phyloP scores from a whole-genome alignment of 2,888 invertebrate genomes.

The Axea sp. region DNA sequence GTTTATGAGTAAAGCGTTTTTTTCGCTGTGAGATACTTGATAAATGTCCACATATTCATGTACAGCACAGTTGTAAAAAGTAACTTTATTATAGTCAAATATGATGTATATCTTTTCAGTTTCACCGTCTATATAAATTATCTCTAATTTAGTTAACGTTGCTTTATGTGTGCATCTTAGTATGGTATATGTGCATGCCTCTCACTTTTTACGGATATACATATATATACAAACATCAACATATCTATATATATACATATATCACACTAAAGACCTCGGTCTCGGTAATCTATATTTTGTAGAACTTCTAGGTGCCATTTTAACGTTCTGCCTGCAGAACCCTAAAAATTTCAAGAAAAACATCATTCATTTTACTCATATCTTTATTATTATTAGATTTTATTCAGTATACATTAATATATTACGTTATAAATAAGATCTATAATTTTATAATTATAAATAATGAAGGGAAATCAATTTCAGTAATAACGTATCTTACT shows the following conservation, averaged over 20 bases:
- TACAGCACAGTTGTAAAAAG: constrained; percentile 50
- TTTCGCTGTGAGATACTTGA: constrained; percentile 29
- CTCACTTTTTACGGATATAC: constrained; percentile 53
- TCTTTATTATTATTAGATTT: no score
- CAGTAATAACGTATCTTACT: no score
- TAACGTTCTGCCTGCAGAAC: constrained; percentile 74
- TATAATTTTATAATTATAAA: no score
- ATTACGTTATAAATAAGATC: no score
- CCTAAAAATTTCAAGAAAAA: constrained; percentile 63
- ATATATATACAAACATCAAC: constrained; percentile 48
- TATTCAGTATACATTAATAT: no score
- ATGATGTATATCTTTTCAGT: constrained; percentile 16
- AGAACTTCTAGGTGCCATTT: constrained; percentile 55
- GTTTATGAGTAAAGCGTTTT: constrained; percentile 31
- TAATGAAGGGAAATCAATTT: no score
- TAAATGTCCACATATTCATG: constrained; percentile 46
- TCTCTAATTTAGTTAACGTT: constrained; percentile 43
- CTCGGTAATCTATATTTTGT: constrained; percentile 57
- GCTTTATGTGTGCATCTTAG: constrained; percentile 42
- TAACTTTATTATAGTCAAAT: constrained; percentile 35
- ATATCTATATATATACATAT: constrained; percentile 62
- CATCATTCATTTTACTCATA: no score
- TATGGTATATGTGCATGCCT: constrained; percentile 50
- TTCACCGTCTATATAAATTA: constrained; percentile 46
- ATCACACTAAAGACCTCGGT: constrained; percentile 72